Evolutionary conservation across 2,888 invertebrate species (phyloP).

Genomic region (Spatulosminthurus flaviceps): DNA sequence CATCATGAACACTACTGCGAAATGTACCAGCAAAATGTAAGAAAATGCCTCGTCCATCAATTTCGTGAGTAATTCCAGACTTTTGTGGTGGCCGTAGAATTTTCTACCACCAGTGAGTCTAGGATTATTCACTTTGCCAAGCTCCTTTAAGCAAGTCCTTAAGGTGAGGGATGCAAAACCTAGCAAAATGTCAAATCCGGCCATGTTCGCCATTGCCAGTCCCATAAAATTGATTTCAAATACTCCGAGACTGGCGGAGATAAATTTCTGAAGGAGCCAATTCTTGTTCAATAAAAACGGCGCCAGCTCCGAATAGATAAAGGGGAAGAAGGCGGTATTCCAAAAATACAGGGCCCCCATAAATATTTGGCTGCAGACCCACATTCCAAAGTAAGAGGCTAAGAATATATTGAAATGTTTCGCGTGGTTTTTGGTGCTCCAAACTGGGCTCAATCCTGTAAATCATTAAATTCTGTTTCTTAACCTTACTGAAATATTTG

Average conservation of each 20-base stretch:
- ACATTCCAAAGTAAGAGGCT: slow-evolving; percentile 3
- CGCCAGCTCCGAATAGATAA: background rate
- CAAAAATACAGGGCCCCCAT: slow-evolving; percentile 11
- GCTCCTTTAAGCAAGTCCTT: background rate
- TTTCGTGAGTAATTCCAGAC: background rate
- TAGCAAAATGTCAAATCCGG: slow-evolving; percentile 25
- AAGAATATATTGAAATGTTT: background rate
- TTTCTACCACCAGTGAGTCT: background rate
- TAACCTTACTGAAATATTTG: too few species aligned
- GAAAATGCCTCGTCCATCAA: slow-evolving; percentile 17
- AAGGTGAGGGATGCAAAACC: background rate
- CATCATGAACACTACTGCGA: slow-evolving; percentile 21
- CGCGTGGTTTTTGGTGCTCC: background rate
- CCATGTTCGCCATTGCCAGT: slow-evolving; percentile 30
- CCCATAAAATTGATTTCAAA: slow-evolving; percentile 31
- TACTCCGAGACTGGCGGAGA: background rate
- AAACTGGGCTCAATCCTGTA: background rate
- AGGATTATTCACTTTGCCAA: background rate
- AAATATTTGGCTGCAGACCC: slow-evolving; percentile 24
- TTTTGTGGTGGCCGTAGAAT: background rate
- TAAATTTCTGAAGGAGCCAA: too few species aligned
- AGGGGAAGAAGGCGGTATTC: slow-evolving; percentile 29
- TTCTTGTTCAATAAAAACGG: background rate
- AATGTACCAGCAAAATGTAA: background rate
- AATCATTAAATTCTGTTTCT: background rate